Base-by-base conservation (phyloP, 2,888 invertebrate genomes). In the Lepidochitona cinerea region DNA sequence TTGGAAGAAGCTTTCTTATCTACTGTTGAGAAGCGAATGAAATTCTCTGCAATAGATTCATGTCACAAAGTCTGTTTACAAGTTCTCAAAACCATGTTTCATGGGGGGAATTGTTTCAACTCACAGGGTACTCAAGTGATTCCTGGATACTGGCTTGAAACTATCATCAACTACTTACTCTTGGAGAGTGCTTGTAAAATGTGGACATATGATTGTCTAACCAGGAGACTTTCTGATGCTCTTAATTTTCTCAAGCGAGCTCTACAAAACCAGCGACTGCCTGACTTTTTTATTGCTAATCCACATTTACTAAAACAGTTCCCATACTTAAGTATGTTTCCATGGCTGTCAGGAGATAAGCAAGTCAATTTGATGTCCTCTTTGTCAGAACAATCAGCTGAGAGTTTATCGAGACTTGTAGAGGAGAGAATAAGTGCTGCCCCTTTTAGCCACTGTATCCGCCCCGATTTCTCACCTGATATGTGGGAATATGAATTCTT, bases 401-500 rank as follows among this genome's bases (percentile, higher is more conserved):
- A 82, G 29, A 85, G 83, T 67, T 78, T 81, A 35, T 59, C 83
- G 29, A 77, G 78, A 12, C 85, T 79, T 64, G 75, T 87, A 49
- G 79, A 85, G 23, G 66, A 76, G 6, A 70, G 83, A 18, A 77
- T 87, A 4, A 49, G 79, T 26, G 83, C 84, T 35, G 78, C 81
- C 6, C 82, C 82, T 6, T 74, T 86, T 3, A 67, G 70, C 23
- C 75, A 79, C 12, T 82, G 81, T 72, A 71, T 86, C 12, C 82
- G 81, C 37, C 79, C 79, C 0, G 81, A 84, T 14, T 86, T 81
- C 77, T 85, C 85, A 3, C 37, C 74, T 1, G 84, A 87, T 64
- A 85, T 85, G 84, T 85, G 85, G 86, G 86, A 87, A 67, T 86
- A 84, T 72, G 86, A 87, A 70, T 86, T 85, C 75, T 87, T n/a